These are phyloP conservation scores for Ctenicera cuprea DNA, from an alignment of 2,888 invertebrate species.

Conservation along the genomic window DNA sequence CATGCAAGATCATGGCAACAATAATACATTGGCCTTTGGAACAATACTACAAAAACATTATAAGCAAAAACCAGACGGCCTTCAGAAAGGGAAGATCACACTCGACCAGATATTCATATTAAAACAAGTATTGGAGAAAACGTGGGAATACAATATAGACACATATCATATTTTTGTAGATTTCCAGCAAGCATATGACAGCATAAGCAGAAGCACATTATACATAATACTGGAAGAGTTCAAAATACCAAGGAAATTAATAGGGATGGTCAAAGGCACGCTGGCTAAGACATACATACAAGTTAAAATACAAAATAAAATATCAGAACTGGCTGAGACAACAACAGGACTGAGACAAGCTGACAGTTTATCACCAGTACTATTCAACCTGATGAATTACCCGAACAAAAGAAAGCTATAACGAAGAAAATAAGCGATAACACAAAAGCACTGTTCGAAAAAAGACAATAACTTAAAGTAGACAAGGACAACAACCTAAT, in stretches of 20 bases:
- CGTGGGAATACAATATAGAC: not conserved
- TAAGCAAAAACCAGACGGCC: not conserved
- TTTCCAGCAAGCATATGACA: too few relatives aligned
- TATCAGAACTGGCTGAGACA: conserved; percentile 12
- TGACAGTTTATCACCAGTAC: not conserved
- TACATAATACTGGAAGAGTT: conserved; percentile 12
- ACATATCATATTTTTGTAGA: too few relatives aligned
- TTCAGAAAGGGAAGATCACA: conserved; percentile 3
- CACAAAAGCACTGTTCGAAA: too few relatives aligned
- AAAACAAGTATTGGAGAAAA: too few relatives aligned
- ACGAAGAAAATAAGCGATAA: too few relatives aligned
- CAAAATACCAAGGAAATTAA: conserved; percentile 14
- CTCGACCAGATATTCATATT: conserved; percentile 1
- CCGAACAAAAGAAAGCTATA: too few relatives aligned
- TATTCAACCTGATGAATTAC: too few relatives aligned
- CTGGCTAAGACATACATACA: conserved; percentile 2
- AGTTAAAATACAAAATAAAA: conserved; percentile 11
- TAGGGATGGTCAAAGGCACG: conserved; percentile 4
- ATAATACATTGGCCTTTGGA: not conserved
- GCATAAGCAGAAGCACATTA: not conserved
- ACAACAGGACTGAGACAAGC: too few relatives aligned
- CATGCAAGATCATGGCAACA: not conserved
- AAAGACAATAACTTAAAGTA: too few relatives aligned
- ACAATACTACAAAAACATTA: not conserved
- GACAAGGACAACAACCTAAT: too few relatives aligned